phyloP scores from a whole-genome alignment of 2,888 invertebrate genomes.

The Trypoxylon attenuatum region DNA sequence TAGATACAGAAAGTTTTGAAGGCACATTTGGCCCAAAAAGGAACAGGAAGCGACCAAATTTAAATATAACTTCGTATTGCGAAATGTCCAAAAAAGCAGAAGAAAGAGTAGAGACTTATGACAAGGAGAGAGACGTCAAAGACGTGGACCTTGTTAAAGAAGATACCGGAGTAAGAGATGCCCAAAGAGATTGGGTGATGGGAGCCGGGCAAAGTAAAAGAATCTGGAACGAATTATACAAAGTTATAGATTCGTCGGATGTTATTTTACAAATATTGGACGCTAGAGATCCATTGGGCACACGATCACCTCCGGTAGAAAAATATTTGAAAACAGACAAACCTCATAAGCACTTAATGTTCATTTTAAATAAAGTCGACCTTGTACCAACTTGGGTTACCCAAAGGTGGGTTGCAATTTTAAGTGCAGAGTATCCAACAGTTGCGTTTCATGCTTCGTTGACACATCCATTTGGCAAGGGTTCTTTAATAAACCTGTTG shows the following conservation, averaged over 20 bases:
- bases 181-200: slow-evolving; percentile 95
- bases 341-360: slow-evolving; percentile 96
- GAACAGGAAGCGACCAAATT: slow-evolving; percentile 91
- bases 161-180: slow-evolving; percentile 86
- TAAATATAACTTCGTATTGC: slow-evolving; percentile 84
- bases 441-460: slow-evolving; percentile 99
- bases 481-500: slow-evolving; percentile 95
- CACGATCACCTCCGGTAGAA: slow-evolving; percentile 91
- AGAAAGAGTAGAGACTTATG: slow-evolving; percentile 85
- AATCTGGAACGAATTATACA: slow-evolving; percentile 99
- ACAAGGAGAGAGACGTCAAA: slow-evolving; percentile 80
- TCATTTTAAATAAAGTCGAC: slow-evolving; percentile 97
- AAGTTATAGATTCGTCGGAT: slow-evolving; percentile 99
- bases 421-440: slow-evolving; percentile 97
- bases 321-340: slow-evolving; percentile 95
- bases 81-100: slow-evolving; percentile 85
- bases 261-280: slow-evolving; percentile 97
- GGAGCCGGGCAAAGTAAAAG: slow-evolving; percentile 96
- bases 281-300: slow-evolving; percentile 97
- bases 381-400: slow-evolving; percentile 99
- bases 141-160: slow-evolving; percentile 90
- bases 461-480: slow-evolving; percentile 98
- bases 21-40: slow-evolving; percentile 97
- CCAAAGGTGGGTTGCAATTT: slow-evolving; percentile 96
- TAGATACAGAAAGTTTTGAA: slow-evolving; percentile 96